phyloP scores from a whole-genome alignment of 2,797 vertebrate species.

The Periophthalmus magnuspinnatus region DNA sequence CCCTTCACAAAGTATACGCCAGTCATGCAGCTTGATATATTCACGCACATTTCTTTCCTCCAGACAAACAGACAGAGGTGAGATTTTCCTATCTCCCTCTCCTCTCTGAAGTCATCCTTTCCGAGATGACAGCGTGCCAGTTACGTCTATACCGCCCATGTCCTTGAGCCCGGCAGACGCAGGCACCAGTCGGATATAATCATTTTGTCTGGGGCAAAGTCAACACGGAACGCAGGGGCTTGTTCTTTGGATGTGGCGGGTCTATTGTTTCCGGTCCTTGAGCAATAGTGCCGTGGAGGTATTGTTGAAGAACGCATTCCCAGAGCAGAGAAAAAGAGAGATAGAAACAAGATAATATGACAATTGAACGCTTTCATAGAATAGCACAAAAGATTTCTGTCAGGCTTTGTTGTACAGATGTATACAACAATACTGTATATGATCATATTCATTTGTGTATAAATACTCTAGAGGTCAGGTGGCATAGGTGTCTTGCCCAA shows the following conservation, averaged over 20 bases:
- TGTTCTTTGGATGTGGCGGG: constrained; percentile 31
- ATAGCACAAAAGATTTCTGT: constrained; percentile 23
- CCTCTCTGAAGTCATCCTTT: constrained; percentile 39
- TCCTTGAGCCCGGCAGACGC: constrained; percentile 55
- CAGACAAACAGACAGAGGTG: constrained; percentile 47
- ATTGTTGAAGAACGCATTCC: constrained; percentile 55
- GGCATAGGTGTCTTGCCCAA: not conserved
- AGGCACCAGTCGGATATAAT: constrained; percentile 54
- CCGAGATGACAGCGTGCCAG: constrained; percentile 53
- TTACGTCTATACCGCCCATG: constrained; percentile 66
- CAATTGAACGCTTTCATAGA: constrained; percentile 49
- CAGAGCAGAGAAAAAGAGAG: constrained; percentile 25
- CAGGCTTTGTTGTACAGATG: constrained; percentile 7
- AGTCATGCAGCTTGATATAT: not conserved
- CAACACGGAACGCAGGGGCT: constrained; percentile 32
- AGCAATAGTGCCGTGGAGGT: constrained; percentile 49
- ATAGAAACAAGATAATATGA: constrained; percentile 46
- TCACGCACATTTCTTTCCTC: constrained; percentile 4
- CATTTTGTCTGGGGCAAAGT: constrained; percentile 38
- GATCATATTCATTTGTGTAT: not conserved
- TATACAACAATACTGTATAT: constrained; percentile 4
- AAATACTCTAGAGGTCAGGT: not conserved
- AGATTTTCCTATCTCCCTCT: constrained; percentile 51
- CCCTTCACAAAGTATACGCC: not conserved
- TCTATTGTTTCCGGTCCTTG: constrained; percentile 60